Conservation (phyloP, 1,140 invertebrate species). For the Oscheius sp. region DNA sequence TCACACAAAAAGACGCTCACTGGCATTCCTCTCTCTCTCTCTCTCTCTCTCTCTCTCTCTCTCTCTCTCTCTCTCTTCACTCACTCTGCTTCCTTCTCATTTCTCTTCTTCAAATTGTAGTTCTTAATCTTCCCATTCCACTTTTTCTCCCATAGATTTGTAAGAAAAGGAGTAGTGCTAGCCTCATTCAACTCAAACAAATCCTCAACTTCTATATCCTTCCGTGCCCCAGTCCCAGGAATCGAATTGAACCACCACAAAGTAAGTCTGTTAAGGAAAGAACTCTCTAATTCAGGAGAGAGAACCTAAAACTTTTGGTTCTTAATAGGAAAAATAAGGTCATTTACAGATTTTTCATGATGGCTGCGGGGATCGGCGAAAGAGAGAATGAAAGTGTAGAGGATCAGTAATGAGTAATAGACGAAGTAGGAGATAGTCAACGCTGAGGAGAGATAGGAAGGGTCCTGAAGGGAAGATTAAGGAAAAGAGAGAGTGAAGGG, state of each 20-base stretch:
- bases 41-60: not conserved
- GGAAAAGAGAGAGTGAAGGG: too few species aligned
- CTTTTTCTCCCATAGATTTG: slow-evolving; percentile 43
- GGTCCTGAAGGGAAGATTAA: too few species aligned
- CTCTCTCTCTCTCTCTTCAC: too few species aligned
- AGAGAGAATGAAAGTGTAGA: slow-evolving; percentile 12
- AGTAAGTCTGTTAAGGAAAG: slow-evolving; percentile 40
- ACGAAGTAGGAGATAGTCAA: slow-evolving; percentile 2
- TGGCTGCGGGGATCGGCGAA: slow-evolving; percentile 15
- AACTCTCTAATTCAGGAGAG: slow-evolving; percentile 31
- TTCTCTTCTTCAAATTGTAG: slow-evolving; percentile 1
- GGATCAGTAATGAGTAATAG: slow-evolving; percentile 10
- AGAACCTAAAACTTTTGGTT: not conserved
- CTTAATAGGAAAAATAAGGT: not conserved
- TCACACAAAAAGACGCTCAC: too few species aligned
- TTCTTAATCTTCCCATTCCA: slow-evolving; percentile 48
- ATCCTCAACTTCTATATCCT: slow-evolving; percentile 52
- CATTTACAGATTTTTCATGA: slow-evolving; percentile 18
- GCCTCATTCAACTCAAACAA: slow-evolving; percentile 51
- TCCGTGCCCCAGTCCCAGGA: slow-evolving; percentile 42
- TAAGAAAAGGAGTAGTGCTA: slow-evolving; percentile 37
- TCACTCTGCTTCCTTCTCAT: not conserved
- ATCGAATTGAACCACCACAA: slow-evolving; percentile 58
- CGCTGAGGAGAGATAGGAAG: not conserved
- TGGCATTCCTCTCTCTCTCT: not conserved